A percentile compares a stretch with the other conserved stretches of the same genome.
These are phyloP conservation scores for Eupelmus urozonus DNA, from an alignment of 2,888 invertebrate species.

Conservation along the genomic window DNA sequence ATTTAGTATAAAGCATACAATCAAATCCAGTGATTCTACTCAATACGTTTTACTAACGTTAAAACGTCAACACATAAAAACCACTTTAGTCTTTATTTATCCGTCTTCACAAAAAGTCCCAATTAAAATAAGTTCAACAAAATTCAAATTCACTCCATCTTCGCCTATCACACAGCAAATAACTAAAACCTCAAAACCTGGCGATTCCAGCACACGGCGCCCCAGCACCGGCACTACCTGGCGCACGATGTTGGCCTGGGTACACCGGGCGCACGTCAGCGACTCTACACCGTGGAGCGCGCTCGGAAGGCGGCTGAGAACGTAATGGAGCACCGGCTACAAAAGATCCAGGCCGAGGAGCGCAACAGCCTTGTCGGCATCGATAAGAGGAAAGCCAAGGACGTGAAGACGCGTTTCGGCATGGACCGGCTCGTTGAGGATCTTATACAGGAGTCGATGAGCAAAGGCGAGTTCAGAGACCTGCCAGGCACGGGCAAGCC, in stretches of 20 bases:
- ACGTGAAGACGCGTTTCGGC: constrained; percentile 80
- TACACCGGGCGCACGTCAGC: constrained; percentile 87
- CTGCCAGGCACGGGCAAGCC: constrained; percentile 91
- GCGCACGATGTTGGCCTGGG: constrained; percentile 88
- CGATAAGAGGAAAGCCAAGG: constrained; percentile 68
- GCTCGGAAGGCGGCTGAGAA: constrained; percentile 85
- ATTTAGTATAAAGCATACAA: no score
- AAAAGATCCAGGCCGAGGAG: constrained; percentile 79
- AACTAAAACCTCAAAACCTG: no score
- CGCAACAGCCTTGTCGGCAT: constrained; percentile 68
- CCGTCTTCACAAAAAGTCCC: no score
- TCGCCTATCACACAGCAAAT: no score
- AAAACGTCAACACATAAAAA: no score
- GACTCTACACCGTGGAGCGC: constrained; percentile 85
- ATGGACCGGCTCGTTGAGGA: constrained; percentile 94
- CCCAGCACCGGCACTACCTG: constrained; percentile 92
- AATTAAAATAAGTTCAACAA: no score
- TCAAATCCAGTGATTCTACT: no score
- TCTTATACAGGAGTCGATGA: constrained; percentile 93
- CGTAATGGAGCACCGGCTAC: constrained; percentile 82
- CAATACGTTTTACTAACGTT: no score
- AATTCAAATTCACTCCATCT: no score
- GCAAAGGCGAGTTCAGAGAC: constrained; percentile 92
- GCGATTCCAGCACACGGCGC: constrained; percentile 89
- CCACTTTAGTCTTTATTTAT: no score